These are phyloP conservation scores for Poeciliopsis turneri DNA, from an alignment of 2,797 vertebrate species.

Conservation along the genomic window DNA sequence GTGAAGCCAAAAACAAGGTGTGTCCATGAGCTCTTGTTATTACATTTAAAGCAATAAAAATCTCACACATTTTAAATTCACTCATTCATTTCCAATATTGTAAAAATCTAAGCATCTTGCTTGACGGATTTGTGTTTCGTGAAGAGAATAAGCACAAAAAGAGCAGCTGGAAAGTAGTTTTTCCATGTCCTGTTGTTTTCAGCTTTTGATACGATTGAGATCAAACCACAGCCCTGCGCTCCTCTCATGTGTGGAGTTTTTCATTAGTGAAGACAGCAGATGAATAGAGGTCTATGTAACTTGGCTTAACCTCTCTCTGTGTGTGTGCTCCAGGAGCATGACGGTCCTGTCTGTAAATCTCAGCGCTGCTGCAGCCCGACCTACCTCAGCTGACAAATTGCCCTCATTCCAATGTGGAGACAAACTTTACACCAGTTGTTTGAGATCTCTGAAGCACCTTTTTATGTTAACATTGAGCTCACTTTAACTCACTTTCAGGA, in stretches of 20 bases:
- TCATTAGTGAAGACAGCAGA: constrained; percentile 78
- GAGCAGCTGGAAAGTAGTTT: constrained; percentile 79
- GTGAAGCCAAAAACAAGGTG: constrained; percentile 81
- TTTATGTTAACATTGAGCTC: constrained; percentile 54
- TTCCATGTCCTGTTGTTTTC: constrained; percentile 72
- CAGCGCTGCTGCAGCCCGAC: constrained; percentile 52
- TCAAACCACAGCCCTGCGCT: constrained; percentile 56
- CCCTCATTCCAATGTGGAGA: constrained; percentile 57
- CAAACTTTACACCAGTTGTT: constrained; percentile 56
- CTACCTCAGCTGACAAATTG: constrained; percentile 71
- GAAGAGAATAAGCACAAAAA: constrained; percentile 62
- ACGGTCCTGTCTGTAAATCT: constrained; percentile 76
- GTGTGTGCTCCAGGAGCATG: constrained; percentile 70
- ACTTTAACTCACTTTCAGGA: constrained; percentile 67
- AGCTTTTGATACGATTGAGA: constrained; percentile 73
- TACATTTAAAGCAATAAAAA: constrained; percentile 78
- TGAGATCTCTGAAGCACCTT: constrained; percentile 53
- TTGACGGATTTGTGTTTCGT: constrained; percentile 71
- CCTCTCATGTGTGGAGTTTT: constrained; percentile 76
- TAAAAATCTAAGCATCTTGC: constrained; percentile 60
- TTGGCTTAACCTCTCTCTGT: constrained; percentile 69
- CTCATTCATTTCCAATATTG: constrained; percentile 73
- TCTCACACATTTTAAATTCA: constrained; percentile 71
- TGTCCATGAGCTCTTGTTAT: constrained; percentile 79
- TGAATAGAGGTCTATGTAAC: constrained; percentile 82